These are phyloP conservation scores for Cephus nigrinus DNA, from an alignment of 2,888 invertebrate species.

Conservation along the genomic window DNA sequence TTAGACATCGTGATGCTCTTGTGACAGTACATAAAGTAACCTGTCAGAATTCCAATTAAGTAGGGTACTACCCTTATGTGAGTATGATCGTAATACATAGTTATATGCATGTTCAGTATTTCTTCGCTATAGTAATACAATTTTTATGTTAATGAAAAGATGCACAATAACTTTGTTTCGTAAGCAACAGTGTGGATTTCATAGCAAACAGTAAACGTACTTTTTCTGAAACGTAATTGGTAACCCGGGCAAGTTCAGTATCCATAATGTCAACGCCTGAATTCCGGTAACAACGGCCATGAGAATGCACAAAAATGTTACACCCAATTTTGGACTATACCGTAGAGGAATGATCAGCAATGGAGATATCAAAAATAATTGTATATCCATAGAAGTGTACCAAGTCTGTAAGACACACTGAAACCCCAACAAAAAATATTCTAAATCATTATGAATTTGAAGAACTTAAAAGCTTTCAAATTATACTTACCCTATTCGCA, in stretches of 20 bases:
- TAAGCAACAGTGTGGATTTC: neutral
- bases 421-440: slow-evolving; percentile 33
- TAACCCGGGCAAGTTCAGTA: slow-evolving; percentile 10
- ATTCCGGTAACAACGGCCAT: slow-evolving; percentile 14
- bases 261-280: slow-evolving; percentile 25
- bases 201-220: neutral
- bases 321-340: slow-evolving; percentile 21
- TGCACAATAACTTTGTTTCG: neutral
- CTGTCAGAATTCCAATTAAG: slow-evolving; percentile 18
- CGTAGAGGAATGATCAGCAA: slow-evolving; percentile 60
- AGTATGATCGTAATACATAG: slow-evolving; percentile 16
- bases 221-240: slow-evolving; percentile 13
- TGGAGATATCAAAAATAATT: slow-evolving; percentile 74
- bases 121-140: slow-evolving; percentile 10
- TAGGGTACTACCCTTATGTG: slow-evolving; percentile 19
- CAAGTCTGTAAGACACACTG: slow-evolving; percentile 79
- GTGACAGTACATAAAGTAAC: slow-evolving; percentile 16
- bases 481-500: slow-evolving; percentile 35
- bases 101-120: slow-evolving; percentile 6
- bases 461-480: neutral
- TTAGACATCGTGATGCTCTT: slow-evolving; percentile 13
- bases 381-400: slow-evolving; percentile 76
- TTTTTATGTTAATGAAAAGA: neutral
- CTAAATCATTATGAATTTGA: neutral
- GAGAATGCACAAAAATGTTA: slow-evolving; percentile 9